phyloP scores from a whole-genome alignment of 2,888 invertebrate species.

The Suillia variegata region DNA sequence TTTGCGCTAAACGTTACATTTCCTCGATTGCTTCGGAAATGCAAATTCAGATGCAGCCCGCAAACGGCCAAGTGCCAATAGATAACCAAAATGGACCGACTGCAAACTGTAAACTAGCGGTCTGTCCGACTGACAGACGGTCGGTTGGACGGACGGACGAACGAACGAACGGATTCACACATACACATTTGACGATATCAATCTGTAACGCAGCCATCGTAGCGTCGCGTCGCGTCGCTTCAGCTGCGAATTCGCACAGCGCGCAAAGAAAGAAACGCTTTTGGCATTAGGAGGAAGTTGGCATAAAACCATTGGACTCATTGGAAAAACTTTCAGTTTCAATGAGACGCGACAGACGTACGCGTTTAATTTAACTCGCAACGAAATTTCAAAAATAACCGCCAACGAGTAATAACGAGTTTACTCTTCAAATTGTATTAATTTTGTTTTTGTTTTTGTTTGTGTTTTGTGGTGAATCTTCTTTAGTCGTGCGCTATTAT shows the following conservation, averaged over 20 bases:
- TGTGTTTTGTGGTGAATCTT: too few species aligned
- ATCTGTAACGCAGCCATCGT: constrained; percentile 3
- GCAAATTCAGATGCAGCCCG: constrained; percentile 40
- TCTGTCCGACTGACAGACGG: too few species aligned
- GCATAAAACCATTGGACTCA: constrained; percentile 55
- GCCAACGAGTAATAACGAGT: too few species aligned
- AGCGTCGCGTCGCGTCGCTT: too few species aligned
- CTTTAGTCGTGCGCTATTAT: too few species aligned
- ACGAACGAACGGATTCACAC: too few species aligned
- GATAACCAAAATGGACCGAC: neutral
- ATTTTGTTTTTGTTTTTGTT: too few species aligned
- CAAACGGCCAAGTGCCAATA: neutral
- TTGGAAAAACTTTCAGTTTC: constrained; percentile 57
- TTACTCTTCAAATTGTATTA: too few species aligned
- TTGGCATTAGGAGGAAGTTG: constrained; percentile 49
- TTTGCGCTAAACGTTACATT: neutral
- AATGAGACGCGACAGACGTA: constrained; percentile 48
- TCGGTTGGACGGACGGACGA: too few species aligned
- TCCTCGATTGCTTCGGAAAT: constrained; percentile 29
- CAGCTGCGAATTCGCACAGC: neutral
- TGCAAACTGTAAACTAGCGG: too few species aligned
- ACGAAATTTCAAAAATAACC: constrained; percentile 7
- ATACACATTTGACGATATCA: constrained; percentile 9
- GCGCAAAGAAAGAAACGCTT: constrained; percentile 27
- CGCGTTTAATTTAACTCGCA: constrained; percentile 33